Evolutionary conservation across 2,888 invertebrate genomes (phyloP).

Genomic region (Tromatobia lineatoria): DNA sequence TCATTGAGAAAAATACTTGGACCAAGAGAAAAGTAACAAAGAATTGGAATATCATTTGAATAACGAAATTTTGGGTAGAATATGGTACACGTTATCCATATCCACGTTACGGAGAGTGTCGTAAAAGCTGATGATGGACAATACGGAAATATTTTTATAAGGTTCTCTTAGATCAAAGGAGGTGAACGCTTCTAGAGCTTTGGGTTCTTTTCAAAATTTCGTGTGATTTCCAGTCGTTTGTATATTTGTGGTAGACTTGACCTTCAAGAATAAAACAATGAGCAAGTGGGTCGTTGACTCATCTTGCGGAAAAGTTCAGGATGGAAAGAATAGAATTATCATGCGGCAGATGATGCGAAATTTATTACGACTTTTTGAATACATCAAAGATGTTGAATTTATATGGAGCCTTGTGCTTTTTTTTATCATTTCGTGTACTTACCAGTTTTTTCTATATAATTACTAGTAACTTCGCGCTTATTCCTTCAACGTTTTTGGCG

Average conservation of each 20-base stretch:
- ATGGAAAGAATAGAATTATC: no score
- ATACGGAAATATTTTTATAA: not conserved
- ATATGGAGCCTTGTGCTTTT: not conserved
- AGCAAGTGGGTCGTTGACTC: no score
- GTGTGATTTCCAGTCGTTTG: not conserved
- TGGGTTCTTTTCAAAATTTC: not conserved
- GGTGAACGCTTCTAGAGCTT: not conserved
- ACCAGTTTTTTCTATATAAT: no score
- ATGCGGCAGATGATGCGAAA: no score
- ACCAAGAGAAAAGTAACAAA: not conserved
- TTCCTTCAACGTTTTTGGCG: no score
- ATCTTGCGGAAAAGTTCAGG: no score
- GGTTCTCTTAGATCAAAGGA: not conserved
- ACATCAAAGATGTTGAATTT: not conserved
- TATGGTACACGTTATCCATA: not conserved
- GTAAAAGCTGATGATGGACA: not conserved
- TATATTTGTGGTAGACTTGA: not conserved
- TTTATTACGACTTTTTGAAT: not conserved
- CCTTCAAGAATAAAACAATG: no score
- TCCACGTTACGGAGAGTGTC: conserved; percentile 9
- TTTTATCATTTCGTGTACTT: not conserved
- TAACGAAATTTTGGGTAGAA: not conserved
- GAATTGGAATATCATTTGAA: conserved; percentile 17
- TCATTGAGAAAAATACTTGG: conserved; percentile 3
- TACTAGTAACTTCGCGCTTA: no score